A percentile compares a stretch with the other conserved stretches of the same genome.
Conservation (phyloP, 2,113 vertebrate species). For the Fulmarus glacialis region DNA sequence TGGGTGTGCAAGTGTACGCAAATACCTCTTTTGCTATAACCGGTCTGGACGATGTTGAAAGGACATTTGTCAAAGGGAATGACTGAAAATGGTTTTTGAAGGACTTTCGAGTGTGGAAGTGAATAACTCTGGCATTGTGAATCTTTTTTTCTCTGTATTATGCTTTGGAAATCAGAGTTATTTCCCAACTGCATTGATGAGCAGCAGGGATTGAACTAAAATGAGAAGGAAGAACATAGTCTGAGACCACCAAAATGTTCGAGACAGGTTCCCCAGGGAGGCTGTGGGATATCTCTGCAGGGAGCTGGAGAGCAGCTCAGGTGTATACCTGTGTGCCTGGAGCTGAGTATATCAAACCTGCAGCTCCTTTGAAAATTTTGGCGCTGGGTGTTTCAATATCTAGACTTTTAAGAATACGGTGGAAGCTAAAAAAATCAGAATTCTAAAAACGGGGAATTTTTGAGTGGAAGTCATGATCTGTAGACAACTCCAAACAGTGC, state of each 20-base stretch:
- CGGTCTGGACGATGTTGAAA: fast-evolving
- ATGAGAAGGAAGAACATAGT: neutral
- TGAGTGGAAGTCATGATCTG: neutral
- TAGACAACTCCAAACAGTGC: neutral
- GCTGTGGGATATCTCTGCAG: fast-evolving
- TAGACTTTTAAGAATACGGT: fast-evolving
- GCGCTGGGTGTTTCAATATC: fast-evolving
- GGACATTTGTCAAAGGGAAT: neutral
- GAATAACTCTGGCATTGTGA: neutral
- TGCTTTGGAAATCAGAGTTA: neutral
- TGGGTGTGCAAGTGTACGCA: neutral
- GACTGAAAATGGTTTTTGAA: neutral
- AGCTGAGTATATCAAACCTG: fast-evolving
- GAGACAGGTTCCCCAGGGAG: neutral
- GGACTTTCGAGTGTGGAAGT: neutral
- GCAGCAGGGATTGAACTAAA: neutral
- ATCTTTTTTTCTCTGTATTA: too few species aligned
- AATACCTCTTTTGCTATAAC: fast-evolving
- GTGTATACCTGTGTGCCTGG: fast-evolving
- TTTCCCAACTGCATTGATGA: neutral
- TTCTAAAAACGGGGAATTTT: neutral
- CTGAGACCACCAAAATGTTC: neutral
- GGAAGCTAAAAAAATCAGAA: neutral
- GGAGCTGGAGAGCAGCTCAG: neutral
- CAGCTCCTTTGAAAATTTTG: neutral